These are phyloP conservation scores for Idaea biselata DNA, from an alignment of 2,888 invertebrate genomes.

Conservation along the genomic window DNA sequence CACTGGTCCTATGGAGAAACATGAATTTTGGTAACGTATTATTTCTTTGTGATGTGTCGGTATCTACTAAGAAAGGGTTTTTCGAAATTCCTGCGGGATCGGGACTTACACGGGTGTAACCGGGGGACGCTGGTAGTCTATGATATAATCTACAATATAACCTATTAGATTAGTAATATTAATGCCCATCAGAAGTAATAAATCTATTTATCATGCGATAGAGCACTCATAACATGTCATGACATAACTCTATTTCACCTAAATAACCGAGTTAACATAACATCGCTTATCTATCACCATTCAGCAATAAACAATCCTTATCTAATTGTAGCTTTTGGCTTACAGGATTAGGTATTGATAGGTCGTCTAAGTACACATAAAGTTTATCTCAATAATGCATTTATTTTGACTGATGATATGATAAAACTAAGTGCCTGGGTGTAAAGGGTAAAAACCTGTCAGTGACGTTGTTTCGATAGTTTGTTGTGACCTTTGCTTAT, in stretches of 20 bases:
- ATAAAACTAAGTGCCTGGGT: neutral
- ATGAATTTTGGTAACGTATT: too few species aligned
- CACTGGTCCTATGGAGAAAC: too few species aligned
- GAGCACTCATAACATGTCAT: neutral
- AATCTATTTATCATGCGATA: neutral
- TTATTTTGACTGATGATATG: conserved; percentile 1
- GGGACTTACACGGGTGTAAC: neutral
- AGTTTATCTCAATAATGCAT: neutral
- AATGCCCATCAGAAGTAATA: neutral
- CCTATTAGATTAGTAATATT: neutral
- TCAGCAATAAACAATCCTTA: neutral
- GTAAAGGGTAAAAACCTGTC: neutral
- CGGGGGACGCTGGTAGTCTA: neutral
- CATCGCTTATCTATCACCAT: neutral
- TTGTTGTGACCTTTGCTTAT: neutral
- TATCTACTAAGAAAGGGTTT: too few species aligned
- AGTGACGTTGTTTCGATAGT: neutral
- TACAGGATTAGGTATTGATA: neutral
- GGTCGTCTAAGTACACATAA: neutral
- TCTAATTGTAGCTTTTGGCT: neutral
- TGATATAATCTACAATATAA: too few species aligned
- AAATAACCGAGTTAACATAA: neutral
- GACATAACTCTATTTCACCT: neutral
- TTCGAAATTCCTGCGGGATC: too few species aligned
- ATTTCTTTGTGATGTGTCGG: too few species aligned